phyloP scores from a whole-genome alignment of 2,888 invertebrate species.

The Mesopsocus fuscifrons region DNA sequence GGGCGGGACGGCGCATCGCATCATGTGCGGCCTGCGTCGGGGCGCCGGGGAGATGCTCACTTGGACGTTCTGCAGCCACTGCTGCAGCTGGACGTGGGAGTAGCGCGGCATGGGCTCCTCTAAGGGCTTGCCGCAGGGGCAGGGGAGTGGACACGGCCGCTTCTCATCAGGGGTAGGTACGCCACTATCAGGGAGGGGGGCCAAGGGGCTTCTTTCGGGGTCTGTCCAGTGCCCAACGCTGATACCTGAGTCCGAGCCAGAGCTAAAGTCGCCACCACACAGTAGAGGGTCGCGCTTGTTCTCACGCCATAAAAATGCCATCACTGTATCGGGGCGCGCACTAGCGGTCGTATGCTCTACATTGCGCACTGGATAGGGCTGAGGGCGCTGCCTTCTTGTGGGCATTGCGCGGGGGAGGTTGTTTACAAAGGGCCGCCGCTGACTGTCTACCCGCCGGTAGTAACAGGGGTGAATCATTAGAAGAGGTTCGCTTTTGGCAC shows the following conservation, averaged over 20 bases:
- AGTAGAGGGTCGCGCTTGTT: slow-evolving; percentile 15
- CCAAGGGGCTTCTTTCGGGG: slow-evolving; percentile 16
- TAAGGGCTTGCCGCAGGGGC: background rate
- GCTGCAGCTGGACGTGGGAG: background rate
- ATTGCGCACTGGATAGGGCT: slow-evolving; percentile 3
- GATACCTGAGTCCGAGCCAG: slow-evolving; percentile 16
- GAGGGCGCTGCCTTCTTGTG: background rate
- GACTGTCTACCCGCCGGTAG: slow-evolving; percentile 70
- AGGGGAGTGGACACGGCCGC: background rate
- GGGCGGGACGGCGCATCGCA: background rate
- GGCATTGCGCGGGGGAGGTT: slow-evolving; percentile 39
- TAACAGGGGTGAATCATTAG: slow-evolving; percentile 82
- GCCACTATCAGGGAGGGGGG: background rate
- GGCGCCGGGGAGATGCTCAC: background rate
- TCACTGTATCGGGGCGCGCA: background rate
- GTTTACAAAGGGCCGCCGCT: slow-evolving; percentile 64
- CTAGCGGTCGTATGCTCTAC: slow-evolving; percentile 4
- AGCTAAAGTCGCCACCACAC: slow-evolving; percentile 16
- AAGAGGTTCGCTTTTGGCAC: slow-evolving; percentile 62
- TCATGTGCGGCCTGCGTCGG: background rate
- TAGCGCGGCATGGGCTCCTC: background rate
- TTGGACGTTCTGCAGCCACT: slow-evolving; percentile 6
- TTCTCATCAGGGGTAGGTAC: background rate
- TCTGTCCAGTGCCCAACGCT: slow-evolving; percentile 18
- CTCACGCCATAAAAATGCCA: background rate